Evolutionary conservation across 2,797 vertebrate genomes (phyloP), one percentile per base, ranked within the genome.

Genomic region (Champsocephalus gunnari): DNA sequence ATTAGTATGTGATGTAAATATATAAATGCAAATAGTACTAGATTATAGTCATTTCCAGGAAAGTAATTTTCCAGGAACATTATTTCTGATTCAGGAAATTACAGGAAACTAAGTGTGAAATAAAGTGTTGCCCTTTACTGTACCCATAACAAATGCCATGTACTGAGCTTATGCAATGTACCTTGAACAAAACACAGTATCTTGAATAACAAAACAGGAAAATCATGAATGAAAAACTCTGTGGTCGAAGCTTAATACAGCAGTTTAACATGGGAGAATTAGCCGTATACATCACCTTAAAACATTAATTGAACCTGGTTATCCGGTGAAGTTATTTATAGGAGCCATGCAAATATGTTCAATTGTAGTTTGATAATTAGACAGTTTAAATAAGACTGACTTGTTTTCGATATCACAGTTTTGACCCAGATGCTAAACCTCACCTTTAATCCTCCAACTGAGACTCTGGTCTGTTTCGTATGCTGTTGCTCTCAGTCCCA

Each of bases 381-480:
- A 68, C 47, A 38, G 7, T 51, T n/a, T 44, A 51, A 41, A 56
- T 47, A 73, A 51, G 19, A 61, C 14, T 24, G 12, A 69, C 48
- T 57, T 14, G 4, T 49, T 17, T 67, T 28, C 16, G 82, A 67
- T 67, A 58, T 41, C 8, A 60, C 68, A 57, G 47, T 58, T 0
- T 32, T 14, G 19, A 19, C 34, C 24, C 43, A 67, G 49, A 70
- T 38, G 67, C 17, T 62, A 64, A 79, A 79, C 47, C 12, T 60
- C 24, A 43, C 24, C 59, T 73, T 64, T 71, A 81, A 77, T 66
- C 77, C 56, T 71, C 53, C 9, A 32, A 32, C 53, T 65, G 59
- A 67, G 50, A 73, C 59, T 63, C 43, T 38, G 28, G 68, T 64
- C 44, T 77, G 50, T 80, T 79, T 78, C 54, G 77, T 65, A 71